Base-by-base conservation (phyloP, 2,888 invertebrate species). In the Lutraria lutraria region DNA sequence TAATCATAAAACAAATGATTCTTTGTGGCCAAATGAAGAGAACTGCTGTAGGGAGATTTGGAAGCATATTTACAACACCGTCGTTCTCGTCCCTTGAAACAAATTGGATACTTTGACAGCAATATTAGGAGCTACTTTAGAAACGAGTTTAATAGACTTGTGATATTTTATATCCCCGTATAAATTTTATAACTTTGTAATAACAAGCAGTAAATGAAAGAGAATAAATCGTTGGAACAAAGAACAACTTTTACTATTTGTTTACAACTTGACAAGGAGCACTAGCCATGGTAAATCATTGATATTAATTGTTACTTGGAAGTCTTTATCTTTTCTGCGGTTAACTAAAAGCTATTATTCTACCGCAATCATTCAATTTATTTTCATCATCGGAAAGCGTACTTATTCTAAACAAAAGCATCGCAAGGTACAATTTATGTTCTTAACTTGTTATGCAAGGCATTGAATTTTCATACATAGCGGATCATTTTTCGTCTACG, bases 111-210 rank as follows among this genome's bases (percentile, higher is more conserved):
- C 43, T 68, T 68, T 68, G 63, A 68, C 63, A 25, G 13, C 63
- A 25, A n/a, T 68, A 68, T 68, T 68, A 8, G 63, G 13, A n/a
- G 25, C 63, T n/a, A 68, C 25, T 13, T 25, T 68, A 25, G n/a
- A 68, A 25, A n/a, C 25, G 63, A 25, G 12, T 68, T 10, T 25
- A n/a, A 12, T 12, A 25, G 63, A 4, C n/a, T 25, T 68, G 25
- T 25, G 4, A 8, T 68, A 68, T 10, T 68, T 25, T 10, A 25
- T 43, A 43, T 68, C 63, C 63, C 2, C 63, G 25, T 68, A 68
- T 68, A 68, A 68, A 68, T 68, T n/a, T 68, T 68, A 68, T n/a
- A 25, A 68, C 25, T 68, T 25, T 68, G 25, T 68, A 68, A 68
- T 68, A 8, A 68, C 25, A 12, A n/a, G 0, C 63, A 3, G 12